Base-by-base conservation (phyloP, 2,888 invertebrate genomes). In the Argyresthia albistria region DNA sequence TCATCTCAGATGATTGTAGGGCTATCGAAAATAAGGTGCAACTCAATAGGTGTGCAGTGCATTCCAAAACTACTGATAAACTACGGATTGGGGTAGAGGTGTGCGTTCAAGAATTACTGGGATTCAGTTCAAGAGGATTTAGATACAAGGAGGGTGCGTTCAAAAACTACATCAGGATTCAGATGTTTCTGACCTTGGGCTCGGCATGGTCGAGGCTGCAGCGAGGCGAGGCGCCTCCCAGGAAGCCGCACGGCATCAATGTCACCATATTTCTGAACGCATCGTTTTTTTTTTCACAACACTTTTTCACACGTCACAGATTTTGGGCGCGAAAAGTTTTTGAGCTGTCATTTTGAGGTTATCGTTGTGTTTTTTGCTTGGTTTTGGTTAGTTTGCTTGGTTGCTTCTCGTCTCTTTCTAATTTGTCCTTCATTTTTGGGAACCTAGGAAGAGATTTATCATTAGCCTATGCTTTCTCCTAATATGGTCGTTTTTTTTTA, bases 211-310 rank as follows among this genome's bases (percentile, higher is more conserved):
- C 87, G 79, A 86, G 67, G 66, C 76, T 80, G 87, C 86, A 84
- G 67, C 82, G 80, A 69, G 89, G 83, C 61, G 89, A 86, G 65
- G 87, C 82, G 59, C 88, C 83, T 74, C 89, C 89, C 71, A 91
- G 81, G 82, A 89, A 91, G 79, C 89, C 89, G 80, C 90, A 91
- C 79, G 90, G 90, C 90, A 91, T 90, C 84, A 91, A 88, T 68
- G 90, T 90, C 88, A 91, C 90, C 90, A 91, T 90, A 72, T 72
- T 67, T 25, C 46, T 46, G 46, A 46, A 46, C 25, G 25, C 25
- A n/a, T 15, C 25, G n/a, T 46, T 11, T 25, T n/a, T 16, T 25
- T 43, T 35, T 35, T 62, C 61, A 62, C 65, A 61, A 67, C 71
- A 67, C 74, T 63, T 66, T 70, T 69, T 35, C 60, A 60, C 60